Base-by-base conservation (phyloP, 2,113 vertebrate species). In the Irena cyanogastra region DNA sequence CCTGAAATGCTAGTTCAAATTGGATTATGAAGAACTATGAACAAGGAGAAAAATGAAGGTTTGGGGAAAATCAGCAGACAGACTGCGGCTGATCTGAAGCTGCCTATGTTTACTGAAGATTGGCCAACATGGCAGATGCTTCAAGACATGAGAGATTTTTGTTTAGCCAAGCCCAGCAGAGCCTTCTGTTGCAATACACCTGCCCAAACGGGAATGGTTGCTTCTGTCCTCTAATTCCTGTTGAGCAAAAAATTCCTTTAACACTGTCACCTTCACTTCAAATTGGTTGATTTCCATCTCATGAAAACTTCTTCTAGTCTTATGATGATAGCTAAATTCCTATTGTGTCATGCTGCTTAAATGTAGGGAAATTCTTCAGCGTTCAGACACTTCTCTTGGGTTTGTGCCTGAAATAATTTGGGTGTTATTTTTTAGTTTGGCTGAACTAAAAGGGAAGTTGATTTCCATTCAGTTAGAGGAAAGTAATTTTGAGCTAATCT, bases 101-200 rank as follows among this genome's bases (percentile, higher is more conserved):
- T 61, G 63, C 50, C 54, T 80, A 2, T 4, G 0, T 85, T 86
- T 91, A 41, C 93, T 95, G 96, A 94, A 94, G 95, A 52, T 59
- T 83, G 87, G 94, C 95, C 95, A 95, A 81, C 0, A 3, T 70
- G 90, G 87, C 95, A 97, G 96, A 91, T 95, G 92, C 92, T 95
- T 91, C 2, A 3, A 91, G 82, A 71, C 39, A 28, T 26, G 64
- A 93, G 93, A 92, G 72, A 31, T 85, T 94, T 96, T 94, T 95
- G 86, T 89, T 83, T 94, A 92, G 94, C 93, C 93, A 94, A 96
- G 87, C 94, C 85, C 93, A 96, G 85, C 84, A 90, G 95, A 95
- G 79, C 93, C 96, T 95, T 97, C 91, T 97, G 94, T 95, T 86
- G 59, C 66, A 59, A 16, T 80, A 27, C 90, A 95, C 93, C 95